phyloP scores from a whole-genome alignment of 2,888 invertebrate species.

The Luperina nickerlii region DNA sequence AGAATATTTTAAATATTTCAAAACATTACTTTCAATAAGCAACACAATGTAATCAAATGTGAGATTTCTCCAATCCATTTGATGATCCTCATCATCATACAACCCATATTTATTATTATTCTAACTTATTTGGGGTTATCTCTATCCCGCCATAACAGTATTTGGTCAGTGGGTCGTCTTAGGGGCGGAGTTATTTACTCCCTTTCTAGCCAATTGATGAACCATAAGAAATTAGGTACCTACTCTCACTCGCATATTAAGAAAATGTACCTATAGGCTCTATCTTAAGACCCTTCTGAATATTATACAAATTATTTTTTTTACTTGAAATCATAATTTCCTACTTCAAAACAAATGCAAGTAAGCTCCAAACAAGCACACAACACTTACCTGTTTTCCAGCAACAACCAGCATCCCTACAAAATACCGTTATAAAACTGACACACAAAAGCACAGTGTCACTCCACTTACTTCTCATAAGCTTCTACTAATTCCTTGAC shows the following conservation, averaged over 20 bases:
- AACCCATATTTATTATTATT: neutral
- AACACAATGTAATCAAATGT: neutral
- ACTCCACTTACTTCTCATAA: slow-evolving; percentile 90
- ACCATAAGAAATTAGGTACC: neutral
- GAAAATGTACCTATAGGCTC: neutral
- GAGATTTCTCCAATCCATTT: neutral
- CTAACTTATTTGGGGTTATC: neutral
- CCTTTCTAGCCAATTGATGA: neutral
- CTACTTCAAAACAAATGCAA: slow-evolving; percentile 10
- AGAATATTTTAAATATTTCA: too few species aligned
- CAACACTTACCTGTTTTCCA: slow-evolving; percentile 19
- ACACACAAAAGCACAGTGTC: slow-evolving; percentile 44
- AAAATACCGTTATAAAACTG: neutral
- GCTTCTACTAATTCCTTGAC: slow-evolving; percentile 92
- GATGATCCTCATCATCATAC: neutral
- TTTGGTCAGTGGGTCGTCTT: too few species aligned
- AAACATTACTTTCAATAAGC: neutral
- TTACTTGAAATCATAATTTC: neutral
- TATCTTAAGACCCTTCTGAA: neutral
- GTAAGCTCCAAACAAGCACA: slow-evolving; percentile 35
- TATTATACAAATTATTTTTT: neutral
- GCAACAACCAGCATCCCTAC: neutral
- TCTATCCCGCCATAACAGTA: neutral
- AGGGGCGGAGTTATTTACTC: too few species aligned
- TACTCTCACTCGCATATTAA: neutral